Evolutionary conservation across 23 tunicate species (phyloP).

Genomic region (Trididemnum miniatum): DNA sequence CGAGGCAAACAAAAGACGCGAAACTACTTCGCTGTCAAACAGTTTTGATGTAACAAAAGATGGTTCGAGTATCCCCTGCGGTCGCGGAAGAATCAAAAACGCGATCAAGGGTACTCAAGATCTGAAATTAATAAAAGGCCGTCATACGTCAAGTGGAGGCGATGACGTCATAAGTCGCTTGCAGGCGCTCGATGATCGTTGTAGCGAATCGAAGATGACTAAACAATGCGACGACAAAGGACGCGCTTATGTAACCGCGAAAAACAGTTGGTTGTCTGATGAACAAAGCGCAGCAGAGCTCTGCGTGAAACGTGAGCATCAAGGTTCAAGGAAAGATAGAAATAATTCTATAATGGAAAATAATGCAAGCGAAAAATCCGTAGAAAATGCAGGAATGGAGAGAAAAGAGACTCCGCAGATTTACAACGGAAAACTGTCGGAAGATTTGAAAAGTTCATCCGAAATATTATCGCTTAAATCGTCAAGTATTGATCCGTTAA

Average conservation of each 20-base stretch:
- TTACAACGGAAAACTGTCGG: too few relatives aligned
- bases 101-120: background rate
- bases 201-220: too few relatives aligned
- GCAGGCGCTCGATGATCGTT: background rate
- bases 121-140: background rate
- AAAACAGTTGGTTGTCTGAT: too few relatives aligned
- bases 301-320: background rate
- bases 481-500: background rate
- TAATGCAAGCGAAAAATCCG: background rate
- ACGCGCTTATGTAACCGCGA: background rate
- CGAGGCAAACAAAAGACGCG: background rate
- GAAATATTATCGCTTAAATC: conserved; percentile 9
- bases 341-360: too few relatives aligned
- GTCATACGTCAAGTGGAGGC: conserved; percentile 12
- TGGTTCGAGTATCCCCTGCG: background rate
- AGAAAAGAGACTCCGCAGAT: background rate
- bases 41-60: too few relatives aligned
- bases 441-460: background rate
- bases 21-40: background rate
- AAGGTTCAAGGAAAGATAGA: too few relatives aligned
- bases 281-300: background rate
- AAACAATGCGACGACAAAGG: too few relatives aligned
- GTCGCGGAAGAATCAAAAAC: background rate
- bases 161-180: conserved; percentile 14
- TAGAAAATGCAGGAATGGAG: background rate